Base-by-base conservation (phyloP, 2,797 vertebrate genomes). In the Tragelaphus oryx region DNA sequence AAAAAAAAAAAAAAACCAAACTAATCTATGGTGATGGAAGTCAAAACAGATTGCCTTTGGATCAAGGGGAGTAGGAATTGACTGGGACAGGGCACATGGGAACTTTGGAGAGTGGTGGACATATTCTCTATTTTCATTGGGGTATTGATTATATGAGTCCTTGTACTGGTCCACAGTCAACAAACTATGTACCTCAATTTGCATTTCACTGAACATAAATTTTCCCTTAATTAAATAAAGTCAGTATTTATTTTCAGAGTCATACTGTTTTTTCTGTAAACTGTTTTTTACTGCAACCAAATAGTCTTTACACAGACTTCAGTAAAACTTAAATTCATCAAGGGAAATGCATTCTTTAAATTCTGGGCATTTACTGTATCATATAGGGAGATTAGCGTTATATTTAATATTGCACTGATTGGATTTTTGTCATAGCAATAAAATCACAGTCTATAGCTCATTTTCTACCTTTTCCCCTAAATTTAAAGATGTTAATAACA, bases 401-500 rank as follows among this genome's bases (percentile, higher is more conserved):
- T 91, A 60, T 46, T 95, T 90, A 81, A 50, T 96, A 54, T 86
- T 76, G n/a, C 91, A 84, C 52, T 37, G 68, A 81, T n/a, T 68
- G 20, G 37, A 62, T 76, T 79, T 89, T 88, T 30, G 65, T 41
- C 6, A 30, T 18, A 57, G 62, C 59, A 92, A 62, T 87, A 74
- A 94, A 94, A 78, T 81, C 60, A 5, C 16, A 41, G 5, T 75
- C 26, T 28, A 0, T 68, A 88, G 84, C 74, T 97, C 81, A 95
- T 94, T 96, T 97, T 96, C 82, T 81, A 85, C n/a, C 7, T 94
- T 79, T 96, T 28, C 20, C 87, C 44, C 55, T 52, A 52, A 87
- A 5, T 84, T 84, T 37, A 94, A 94, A 81, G 14, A 94, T 50
- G 48, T 81, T 91, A 95, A 84, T 95, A 95, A 89, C 94, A 95